Evolutionary conservation across 2,797 vertebrate species (phyloP).

Genomic region (Enteromius thamalakanensis): DNA sequence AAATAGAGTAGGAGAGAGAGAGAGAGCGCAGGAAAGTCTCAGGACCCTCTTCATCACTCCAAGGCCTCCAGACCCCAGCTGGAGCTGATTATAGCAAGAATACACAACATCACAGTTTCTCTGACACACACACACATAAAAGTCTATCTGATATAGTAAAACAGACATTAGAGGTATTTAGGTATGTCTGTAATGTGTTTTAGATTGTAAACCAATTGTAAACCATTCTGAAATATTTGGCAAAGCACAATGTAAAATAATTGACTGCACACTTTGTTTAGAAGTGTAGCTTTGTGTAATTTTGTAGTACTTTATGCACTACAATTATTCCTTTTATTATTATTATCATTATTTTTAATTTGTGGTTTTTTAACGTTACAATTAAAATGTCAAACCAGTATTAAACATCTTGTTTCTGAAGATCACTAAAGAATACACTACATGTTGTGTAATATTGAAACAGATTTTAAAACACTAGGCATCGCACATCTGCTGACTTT

Average conservation of each 20-base stretch:
- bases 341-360: neutral
- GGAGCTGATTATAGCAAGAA: constrained; percentile 71
- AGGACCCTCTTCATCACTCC: constrained; percentile 76
- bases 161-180: neutral
- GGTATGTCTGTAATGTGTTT: neutral
- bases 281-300: neutral
- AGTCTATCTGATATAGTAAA: neutral
- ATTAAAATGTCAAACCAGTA: neutral
- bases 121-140: constrained; percentile 45
- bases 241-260: neutral
- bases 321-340: neutral
- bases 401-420: neutral
- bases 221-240: neutral
- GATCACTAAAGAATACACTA: neutral
- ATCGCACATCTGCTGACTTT: neutral
- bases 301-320: neutral
- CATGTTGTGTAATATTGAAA: neutral
- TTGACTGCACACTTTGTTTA: neutral
- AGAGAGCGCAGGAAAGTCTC: constrained; percentile 56
- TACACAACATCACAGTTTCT: constrained; percentile 50
- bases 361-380: neutral
- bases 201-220: neutral
- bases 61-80: constrained; percentile 79
- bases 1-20: constrained; percentile 2
- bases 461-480: neutral